Percentiles rank a stretch among this genome's conserved stretches.
Evolutionary conservation across 2,888 invertebrate species (phyloP).

Genomic region (Parthenolecanium corni): DNA sequence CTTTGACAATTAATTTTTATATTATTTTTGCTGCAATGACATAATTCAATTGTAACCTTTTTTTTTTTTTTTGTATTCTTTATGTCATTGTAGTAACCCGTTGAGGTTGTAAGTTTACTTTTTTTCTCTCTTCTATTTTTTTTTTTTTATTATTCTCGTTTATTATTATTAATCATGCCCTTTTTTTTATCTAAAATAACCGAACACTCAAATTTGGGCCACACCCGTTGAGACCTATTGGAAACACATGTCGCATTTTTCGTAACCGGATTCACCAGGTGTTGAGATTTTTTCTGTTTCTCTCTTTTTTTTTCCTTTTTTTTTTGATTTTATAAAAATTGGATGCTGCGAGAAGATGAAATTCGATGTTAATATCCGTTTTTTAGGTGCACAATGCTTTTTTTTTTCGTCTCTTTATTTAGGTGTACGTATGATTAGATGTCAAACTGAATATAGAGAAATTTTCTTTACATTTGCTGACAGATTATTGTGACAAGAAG

Average conservation of each 20-base stretch:
- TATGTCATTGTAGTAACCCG: neutral
- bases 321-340: too few relatives aligned
- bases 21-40: neutral
- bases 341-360: too few relatives aligned
- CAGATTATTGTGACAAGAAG: conserved; percentile 26
- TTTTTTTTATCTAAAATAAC: neutral
- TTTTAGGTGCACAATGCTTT: neutral
- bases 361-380: too few relatives aligned
- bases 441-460: too few relatives aligned
- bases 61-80: neutral
- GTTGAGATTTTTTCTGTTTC: neutral
- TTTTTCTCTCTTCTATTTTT: neutral
- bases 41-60: neutral
- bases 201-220: conserved; percentile 21
- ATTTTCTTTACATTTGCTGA: neutral
- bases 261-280: conserved; percentile 5
- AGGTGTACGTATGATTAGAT: neutral
- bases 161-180: conserved; percentile 7
- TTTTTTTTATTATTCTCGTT: neutral
- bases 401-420: neutral
- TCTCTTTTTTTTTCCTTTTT: neutral
- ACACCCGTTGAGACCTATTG: conserved; percentile 17
- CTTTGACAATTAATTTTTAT: conserved; percentile 7
- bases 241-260: conserved; percentile 4
- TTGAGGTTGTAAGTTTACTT: neutral